A percentile compares a stretch with the other conserved stretches of the same genome.
Evolutionary conservation across 2,888 invertebrate species (phyloP).

Genomic region (Acrobasis repandana): DNA sequence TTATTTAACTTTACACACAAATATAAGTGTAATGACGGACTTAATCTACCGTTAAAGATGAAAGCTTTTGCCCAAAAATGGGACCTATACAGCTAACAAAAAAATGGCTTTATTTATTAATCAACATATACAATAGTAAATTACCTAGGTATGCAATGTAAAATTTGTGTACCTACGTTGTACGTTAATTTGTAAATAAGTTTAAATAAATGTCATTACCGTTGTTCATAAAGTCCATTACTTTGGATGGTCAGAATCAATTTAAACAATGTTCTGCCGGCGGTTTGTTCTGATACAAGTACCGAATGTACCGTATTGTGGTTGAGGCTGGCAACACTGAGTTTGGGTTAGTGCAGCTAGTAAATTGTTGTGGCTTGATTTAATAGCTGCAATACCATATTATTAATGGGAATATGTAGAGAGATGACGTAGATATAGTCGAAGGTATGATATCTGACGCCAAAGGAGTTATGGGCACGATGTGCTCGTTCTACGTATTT

Average conservation of each 20-base stretch:
- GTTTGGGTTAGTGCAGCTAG: neutral
- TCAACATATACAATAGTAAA: too few relatives aligned
- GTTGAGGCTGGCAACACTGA: neutral
- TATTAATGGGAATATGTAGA: constrained; percentile 7
- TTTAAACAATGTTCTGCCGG: neutral
- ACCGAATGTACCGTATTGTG: neutral
- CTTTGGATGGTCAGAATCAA: neutral
- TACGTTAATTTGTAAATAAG: too few relatives aligned
- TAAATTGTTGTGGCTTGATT: constrained; percentile 14
- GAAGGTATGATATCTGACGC: neutral
- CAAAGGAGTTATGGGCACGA: neutral
- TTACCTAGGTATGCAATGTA: too few relatives aligned
- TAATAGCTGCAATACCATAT: constrained; percentile 11
- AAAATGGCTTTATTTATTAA: too few relatives aligned
- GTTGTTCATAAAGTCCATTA: neutral
- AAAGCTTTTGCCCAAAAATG: too few relatives aligned
- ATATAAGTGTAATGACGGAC: too few relatives aligned
- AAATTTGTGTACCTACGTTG: too few relatives aligned
- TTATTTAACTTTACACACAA: too few relatives aligned
- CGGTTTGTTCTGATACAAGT: neutral
- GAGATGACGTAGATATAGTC: neutral
- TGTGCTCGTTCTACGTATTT: neutral
- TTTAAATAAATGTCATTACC: too few relatives aligned
- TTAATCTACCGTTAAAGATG: too few relatives aligned
- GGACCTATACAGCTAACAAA: too few relatives aligned